These are phyloP conservation scores for Vanessa atalanta DNA, from an alignment of 1,140 invertebrate genomes.

Conservation along the genomic window DNA sequence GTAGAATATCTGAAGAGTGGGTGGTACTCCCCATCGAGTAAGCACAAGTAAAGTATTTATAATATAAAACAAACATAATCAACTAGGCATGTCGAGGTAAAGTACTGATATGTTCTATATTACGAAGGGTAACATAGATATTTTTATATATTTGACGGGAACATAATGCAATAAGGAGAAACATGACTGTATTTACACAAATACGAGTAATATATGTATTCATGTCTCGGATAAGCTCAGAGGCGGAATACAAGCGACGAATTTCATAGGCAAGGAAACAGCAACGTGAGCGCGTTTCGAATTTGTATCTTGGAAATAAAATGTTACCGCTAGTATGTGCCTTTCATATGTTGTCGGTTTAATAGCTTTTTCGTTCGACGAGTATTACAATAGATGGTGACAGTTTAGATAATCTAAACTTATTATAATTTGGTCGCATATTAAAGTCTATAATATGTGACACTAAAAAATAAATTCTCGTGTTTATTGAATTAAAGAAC, in stretches of 20 bases:
- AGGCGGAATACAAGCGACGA: neutral
- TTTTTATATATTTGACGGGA: constrained; percentile 6
- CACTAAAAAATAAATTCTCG: too few species aligned
- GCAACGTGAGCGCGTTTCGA: constrained; percentile 1
- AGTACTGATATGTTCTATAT: neutral
- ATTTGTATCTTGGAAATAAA: neutral
- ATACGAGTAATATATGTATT: constrained; percentile 3
- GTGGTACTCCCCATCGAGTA: too few species aligned
- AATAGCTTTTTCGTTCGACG: too few species aligned
- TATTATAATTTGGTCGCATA: too few species aligned
- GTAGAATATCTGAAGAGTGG: too few species aligned
- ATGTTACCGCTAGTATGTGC: too few species aligned
- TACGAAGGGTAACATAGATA: neutral
- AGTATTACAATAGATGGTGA: too few species aligned
- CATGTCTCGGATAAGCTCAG: neutral
- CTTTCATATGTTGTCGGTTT: too few species aligned
- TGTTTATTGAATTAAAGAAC: too few species aligned
- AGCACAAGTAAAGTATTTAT: too few species aligned
- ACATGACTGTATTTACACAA: neutral
- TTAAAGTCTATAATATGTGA: too few species aligned
- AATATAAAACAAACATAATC: neutral
- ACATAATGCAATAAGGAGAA: constrained; percentile 6
- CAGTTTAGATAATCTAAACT: too few species aligned
- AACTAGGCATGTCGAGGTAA: neutral
- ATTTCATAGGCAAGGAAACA: constrained; percentile 4